A percentile compares a stretch with the other conserved stretches of the same genome.
Evolutionary conservation across 53 echinoderm and acorn worm genomes (phyloP).

Genomic region (Hippasteria phrygiana): DNA sequence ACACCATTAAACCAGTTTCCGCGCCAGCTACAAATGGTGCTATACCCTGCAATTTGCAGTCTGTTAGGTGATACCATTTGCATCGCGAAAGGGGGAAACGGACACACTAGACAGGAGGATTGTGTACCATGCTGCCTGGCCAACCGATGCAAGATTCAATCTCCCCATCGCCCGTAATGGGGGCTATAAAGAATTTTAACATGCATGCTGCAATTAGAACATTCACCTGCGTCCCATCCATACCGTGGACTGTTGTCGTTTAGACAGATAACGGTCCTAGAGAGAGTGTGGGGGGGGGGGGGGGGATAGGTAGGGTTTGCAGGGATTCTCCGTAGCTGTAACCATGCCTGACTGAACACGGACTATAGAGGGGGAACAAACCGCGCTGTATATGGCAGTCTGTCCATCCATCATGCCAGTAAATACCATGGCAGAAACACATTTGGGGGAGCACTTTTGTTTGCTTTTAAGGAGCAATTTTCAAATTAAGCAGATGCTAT

Average conservation of each 20-base stretch:
- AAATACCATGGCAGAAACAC: background rate
- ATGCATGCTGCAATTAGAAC: conserved; percentile 46
- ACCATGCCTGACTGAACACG: background rate
- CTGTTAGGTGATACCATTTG: conserved; percentile 36
- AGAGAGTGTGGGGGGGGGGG: background rate
- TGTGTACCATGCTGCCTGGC: background rate
- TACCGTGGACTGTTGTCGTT: conserved; percentile 14
- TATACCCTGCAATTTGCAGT: conserved; percentile 41
- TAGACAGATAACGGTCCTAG: conserved; percentile 1
- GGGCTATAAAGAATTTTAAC: conserved; percentile 18
- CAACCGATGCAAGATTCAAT: conserved; percentile 15
- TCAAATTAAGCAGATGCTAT: conserved; percentile 12
- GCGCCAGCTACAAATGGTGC: conserved; percentile 1
- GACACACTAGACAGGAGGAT: conserved; percentile 30
- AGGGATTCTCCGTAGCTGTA: background rate
- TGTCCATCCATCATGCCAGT: conserved; percentile 18
- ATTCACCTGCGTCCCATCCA: conserved; percentile 33
- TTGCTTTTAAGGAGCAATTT: background rate
- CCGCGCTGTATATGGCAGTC: background rate
- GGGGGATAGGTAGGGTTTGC: background rate
- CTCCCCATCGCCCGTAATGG: background rate
- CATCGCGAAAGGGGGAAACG: conserved; percentile 9
- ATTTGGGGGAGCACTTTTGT: background rate
- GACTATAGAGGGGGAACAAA: background rate
- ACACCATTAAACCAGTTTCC: conserved; percentile 40